Evolutionary conservation across 1,140 invertebrate genomes (phyloP).

Genomic region (Ctenoplectra terminalis): DNA sequence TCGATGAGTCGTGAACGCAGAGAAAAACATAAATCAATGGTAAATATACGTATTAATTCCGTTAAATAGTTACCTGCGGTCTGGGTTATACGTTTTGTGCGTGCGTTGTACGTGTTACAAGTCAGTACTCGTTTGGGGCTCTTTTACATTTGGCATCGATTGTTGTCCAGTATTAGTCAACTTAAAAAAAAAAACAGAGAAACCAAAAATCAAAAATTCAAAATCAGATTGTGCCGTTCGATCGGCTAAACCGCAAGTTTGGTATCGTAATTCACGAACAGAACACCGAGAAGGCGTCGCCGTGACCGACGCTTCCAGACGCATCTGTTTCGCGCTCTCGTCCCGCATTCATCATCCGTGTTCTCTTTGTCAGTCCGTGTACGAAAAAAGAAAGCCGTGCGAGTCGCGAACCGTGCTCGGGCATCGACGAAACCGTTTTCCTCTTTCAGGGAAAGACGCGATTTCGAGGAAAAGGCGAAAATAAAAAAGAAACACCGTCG

Average conservation of each 20-base stretch:
- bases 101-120: slow-evolving; percentile 82
- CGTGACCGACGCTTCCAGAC: not conserved
- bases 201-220: slow-evolving; percentile 80
- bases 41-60: slow-evolving; percentile 71
- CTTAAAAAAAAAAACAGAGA: slow-evolving; percentile 82
- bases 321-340: slow-evolving; percentile 3
- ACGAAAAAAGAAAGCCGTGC: slow-evolving; percentile 5
- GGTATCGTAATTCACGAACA: slow-evolving; percentile 1
- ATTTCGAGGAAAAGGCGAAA: not conserved
- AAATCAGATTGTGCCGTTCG: slow-evolving; percentile 55
- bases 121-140: slow-evolving; percentile 82
- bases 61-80: slow-evolving; percentile 80
- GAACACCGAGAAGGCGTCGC: not conserved
- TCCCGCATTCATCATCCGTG: slow-evolving; percentile 32
- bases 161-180: slow-evolving; percentile 83
- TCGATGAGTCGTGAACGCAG: slow-evolving; percentile 58
- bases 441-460: not conserved
- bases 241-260: not conserved
- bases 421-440: not conserved
- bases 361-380: slow-evolving; percentile 37
- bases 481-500: not conserved
- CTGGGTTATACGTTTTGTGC: slow-evolving; percentile 79
- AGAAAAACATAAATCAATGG: slow-evolving; percentile 57
- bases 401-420: not conserved
- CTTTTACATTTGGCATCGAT: slow-evolving; percentile 81